A percentile compares a stretch with the other conserved stretches of the same genome.
Evolutionary conservation across 2,113 vertebrate species (phyloP).

Genomic region (Callopanchax toddi): DNA sequence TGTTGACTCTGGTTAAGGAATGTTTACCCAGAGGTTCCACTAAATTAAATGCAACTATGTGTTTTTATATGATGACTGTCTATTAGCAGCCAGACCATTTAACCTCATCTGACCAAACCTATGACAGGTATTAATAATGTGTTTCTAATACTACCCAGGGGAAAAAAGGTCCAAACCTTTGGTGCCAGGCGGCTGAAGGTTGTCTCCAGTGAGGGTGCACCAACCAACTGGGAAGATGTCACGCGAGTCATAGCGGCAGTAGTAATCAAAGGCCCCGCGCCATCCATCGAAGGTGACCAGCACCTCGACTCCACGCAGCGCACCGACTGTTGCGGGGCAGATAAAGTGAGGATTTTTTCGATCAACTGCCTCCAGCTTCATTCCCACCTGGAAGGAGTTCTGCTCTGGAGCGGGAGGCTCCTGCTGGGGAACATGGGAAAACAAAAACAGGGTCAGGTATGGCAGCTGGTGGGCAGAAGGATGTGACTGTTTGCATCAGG

Average conservation of each 20-base stretch:
- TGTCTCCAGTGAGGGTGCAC: slow-evolving; percentile 97
- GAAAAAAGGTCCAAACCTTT: slow-evolving; percentile 85
- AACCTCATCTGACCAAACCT: not conserved
- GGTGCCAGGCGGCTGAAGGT: slow-evolving; percentile 96
- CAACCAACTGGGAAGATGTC: slow-evolving; percentile 99
- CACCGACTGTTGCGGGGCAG: slow-evolving; percentile 97
- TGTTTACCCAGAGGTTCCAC: not conserved
- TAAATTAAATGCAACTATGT: not conserved
- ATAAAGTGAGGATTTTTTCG: slow-evolving; percentile 99
- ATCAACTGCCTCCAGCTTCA: slow-evolving; percentile 99
- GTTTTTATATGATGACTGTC: not conserved
- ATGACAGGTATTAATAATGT: not conserved
- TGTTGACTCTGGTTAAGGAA: not conserved
- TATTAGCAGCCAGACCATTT: not conserved
- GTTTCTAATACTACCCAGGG: too few relatives aligned
- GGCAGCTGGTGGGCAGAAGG: not conserved
- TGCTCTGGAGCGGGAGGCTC: slow-evolving; percentile 94
- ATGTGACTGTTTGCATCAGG: not conserved
- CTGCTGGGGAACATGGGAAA: slow-evolving; percentile 76
- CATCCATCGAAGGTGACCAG: slow-evolving; percentile 99
- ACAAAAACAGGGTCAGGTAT: slow-evolving; percentile 19
- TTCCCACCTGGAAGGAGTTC: slow-evolving; percentile 96
- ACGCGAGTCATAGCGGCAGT: slow-evolving; percentile 97
- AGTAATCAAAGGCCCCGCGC: slow-evolving; percentile 99
- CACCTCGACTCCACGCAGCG: slow-evolving; percentile 96